These are phyloP conservation scores for Plutella xylostella DNA, from an alignment of 2,888 invertebrate genomes.

Conservation along the genomic window DNA sequence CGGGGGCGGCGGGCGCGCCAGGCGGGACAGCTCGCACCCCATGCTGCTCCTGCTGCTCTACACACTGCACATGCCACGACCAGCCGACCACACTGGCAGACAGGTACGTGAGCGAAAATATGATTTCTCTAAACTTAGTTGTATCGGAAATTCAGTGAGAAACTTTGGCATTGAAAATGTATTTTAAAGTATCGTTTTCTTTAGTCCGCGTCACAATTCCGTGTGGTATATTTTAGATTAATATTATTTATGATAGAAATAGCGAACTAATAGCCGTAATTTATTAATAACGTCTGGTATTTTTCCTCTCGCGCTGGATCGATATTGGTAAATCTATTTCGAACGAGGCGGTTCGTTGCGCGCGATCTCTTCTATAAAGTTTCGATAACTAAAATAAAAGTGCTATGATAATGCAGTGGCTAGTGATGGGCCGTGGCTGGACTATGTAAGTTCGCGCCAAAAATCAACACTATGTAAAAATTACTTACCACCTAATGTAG, in stretches of 20 bases:
- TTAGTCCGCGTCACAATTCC: too few relatives aligned
- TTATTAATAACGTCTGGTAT: constrained; percentile 12
- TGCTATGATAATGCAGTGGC: background rate
- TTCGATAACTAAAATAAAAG: constrained; percentile 13
- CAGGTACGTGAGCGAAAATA: too few relatives aligned
- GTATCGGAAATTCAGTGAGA: too few relatives aligned
- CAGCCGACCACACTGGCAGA: too few relatives aligned
- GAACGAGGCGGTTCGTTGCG: background rate
- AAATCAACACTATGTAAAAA: too few relatives aligned
- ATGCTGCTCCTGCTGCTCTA: constrained; percentile 54
- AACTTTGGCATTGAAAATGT: too few relatives aligned
- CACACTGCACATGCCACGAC: too few relatives aligned
- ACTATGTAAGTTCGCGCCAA: background rate
- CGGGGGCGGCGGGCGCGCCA: constrained; percentile 67
- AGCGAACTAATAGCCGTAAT: constrained; percentile 5
- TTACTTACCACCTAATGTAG: too few relatives aligned
- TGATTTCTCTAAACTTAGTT: too few relatives aligned
- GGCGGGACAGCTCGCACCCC: constrained; percentile 82
- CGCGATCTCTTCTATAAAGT: constrained; percentile 12
- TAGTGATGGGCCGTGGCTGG: background rate
- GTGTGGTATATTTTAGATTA: too few relatives aligned
- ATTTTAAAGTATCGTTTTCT: too few relatives aligned
- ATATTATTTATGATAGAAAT: too few relatives aligned
- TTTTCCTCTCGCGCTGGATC: constrained; percentile 9
- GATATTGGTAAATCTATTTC: constrained; percentile 1